Evolutionary conservation across 2,888 invertebrate species (phyloP).

Genomic region (Eristalis intricaria): DNA sequence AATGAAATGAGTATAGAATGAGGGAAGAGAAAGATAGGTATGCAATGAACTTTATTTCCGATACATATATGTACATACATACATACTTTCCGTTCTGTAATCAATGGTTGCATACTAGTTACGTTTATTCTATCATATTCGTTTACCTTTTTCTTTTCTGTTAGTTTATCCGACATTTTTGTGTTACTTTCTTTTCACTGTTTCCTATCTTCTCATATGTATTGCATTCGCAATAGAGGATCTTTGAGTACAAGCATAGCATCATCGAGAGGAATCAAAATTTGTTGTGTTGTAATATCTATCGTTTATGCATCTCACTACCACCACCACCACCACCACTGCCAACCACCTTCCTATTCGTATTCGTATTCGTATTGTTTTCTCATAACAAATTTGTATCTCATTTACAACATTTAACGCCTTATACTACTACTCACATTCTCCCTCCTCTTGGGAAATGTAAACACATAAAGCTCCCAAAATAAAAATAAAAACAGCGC

Average conservation of each 20-base stretch:
- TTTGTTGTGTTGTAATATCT: background rate
- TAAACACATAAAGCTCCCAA: constrained; percentile 16
- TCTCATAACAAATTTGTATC: constrained; percentile 17
- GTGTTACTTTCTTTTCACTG: background rate
- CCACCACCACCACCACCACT: background rate
- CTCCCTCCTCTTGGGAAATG: constrained; percentile 25
- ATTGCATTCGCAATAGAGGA: constrained; percentile 26
- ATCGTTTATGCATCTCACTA: constrained; percentile 39
- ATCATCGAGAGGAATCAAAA: constrained; percentile 47
- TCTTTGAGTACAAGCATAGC: constrained; percentile 31
- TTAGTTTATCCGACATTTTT: background rate
- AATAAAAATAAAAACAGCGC: constrained; percentile 20
- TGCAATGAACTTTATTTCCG: constrained; percentile 43
- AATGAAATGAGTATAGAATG: constrained; percentile 52
- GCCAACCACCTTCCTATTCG: background rate
- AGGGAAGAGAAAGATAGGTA: constrained; percentile 66
- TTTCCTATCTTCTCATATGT: constrained; percentile 7
- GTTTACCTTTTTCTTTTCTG: background rate
- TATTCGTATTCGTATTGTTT: background rate
- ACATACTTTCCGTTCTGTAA: constrained; percentile 17
- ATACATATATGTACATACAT: constrained; percentile 35
- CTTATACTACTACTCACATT: background rate
- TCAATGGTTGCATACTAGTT: constrained; percentile 42
- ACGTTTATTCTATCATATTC: background rate
- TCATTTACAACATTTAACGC: constrained; percentile 55